phyloP scores from a whole-genome alignment of 2,113 vertebrate species.

The Apteryx mantelli region DNA sequence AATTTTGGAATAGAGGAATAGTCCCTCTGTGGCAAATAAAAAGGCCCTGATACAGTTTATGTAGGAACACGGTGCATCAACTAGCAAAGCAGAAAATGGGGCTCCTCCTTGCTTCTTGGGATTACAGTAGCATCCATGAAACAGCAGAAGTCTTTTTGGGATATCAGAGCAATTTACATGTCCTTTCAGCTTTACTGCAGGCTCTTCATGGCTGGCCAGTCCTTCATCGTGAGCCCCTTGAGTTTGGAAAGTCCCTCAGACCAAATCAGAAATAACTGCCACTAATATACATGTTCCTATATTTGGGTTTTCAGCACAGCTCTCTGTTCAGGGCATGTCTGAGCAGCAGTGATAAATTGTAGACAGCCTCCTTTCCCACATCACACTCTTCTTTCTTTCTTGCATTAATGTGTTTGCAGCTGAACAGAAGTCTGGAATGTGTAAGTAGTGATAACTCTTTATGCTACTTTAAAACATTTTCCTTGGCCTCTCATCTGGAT shows the following conservation, averaged over 20 bases:
- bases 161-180: constrained; percentile 65
- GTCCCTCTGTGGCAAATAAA: neutral
- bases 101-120: constrained; percentile 35
- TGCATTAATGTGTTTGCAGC: constrained; percentile 66
- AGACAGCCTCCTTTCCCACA: constrained; percentile 65
- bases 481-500: constrained; percentile 50
- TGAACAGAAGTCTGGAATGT: constrained; percentile 69
- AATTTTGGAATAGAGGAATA: neutral
- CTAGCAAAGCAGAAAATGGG: constrained; percentile 29
- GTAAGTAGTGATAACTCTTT: constrained; percentile 68
- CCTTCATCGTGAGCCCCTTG: constrained; percentile 57
- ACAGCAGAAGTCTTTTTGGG: constrained; percentile 45
- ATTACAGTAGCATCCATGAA: constrained; percentile 59
- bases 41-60: neutral
- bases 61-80: neutral
- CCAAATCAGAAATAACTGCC: constrained; percentile 68
- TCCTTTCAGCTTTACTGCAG: constrained; percentile 65
- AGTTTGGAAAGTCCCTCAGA: constrained; percentile 65
- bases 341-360: constrained; percentile 69
- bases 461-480: constrained; percentile 63
- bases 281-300: constrained; percentile 67
- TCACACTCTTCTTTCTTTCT: constrained; percentile 64
- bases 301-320: constrained; percentile 57
- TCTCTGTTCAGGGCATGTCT: constrained; percentile 70
- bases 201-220: constrained; percentile 67